Evolutionary conservation across 2,113 vertebrate species (phyloP), one percentile per base, ranked within the genome.

Genomic region (Hippopotamus amphibius): DNA sequence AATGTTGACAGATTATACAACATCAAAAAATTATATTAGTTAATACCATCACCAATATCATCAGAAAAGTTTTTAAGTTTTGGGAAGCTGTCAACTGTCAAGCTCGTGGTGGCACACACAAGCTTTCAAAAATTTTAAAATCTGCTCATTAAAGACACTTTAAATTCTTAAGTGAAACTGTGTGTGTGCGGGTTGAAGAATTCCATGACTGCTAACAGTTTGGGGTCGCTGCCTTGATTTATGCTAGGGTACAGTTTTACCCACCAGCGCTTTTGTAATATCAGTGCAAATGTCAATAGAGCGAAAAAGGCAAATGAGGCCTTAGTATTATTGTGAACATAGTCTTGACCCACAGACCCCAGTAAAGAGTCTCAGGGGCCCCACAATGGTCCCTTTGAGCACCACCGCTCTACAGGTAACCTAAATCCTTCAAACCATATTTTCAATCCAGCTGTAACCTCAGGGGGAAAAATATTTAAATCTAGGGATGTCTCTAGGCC

Each of bases 371-470:
- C 37, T 81, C 57, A 46, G 21, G 37, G 63, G 41, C 13, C 37
- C n/a, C 10, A 4, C 5, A 46, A 2, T 6, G 7, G 3, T 61
- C 43, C 3, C 24, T 92, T 37, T 91, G 33, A 88, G n/a, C 5
- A 68, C 6, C 16, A 28, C 53, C 50, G 41, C 55, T 91, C 63
- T 59, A 19, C 3, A 7, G 48, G n/a, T 59, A 30, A 14, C 57
- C 69, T 19, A 33, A 93, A 53, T 88, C 33, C 26, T 93, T 91
- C 61, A 85, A 50, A 76, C 33, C 22, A 1, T 41, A 37, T 74
- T 93, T 92, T 74, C 93, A 37, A 37, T 28, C 50, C n/a, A 89
- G 88, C 82, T 96, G 76, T 88, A 84, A 94, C 30, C 14, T 69
- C 3, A 12, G 16, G 57, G n/a, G 28, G 30, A 7, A 22, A 33